Evolutionary conservation across 2,888 invertebrate species (phyloP).

Genomic region (Ypsolopha scabrella): DNA sequence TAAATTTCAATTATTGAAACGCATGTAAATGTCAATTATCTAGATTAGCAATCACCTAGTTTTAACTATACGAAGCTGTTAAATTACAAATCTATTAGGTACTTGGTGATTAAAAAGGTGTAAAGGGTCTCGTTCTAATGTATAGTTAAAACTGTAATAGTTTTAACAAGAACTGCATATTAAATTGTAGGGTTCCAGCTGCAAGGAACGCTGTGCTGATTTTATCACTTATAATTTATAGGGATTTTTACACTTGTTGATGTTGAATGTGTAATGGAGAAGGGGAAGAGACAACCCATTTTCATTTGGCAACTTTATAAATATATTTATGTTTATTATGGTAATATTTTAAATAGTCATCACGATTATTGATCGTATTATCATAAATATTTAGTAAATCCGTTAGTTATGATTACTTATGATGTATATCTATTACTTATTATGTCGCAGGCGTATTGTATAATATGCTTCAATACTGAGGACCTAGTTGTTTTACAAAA

Average conservation of each 20-base stretch:
- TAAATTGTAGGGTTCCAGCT: neutral
- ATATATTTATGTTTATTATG: neutral
- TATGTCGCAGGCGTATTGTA: too few relatives aligned
- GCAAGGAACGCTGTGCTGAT: neutral
- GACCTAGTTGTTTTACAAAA: too few relatives aligned
- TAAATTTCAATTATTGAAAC: neutral
- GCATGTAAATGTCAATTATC: neutral
- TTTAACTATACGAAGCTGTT: neutral
- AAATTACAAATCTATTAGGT: too few relatives aligned
- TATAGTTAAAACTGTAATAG: neutral
- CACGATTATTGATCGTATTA: too few relatives aligned
- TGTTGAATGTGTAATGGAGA: neutral
- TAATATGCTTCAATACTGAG: too few relatives aligned
- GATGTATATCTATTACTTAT: too few relatives aligned
- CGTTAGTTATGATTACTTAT: too few relatives aligned
- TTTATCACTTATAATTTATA: constrained; percentile 4
- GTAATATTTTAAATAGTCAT: too few relatives aligned
- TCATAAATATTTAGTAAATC: too few relatives aligned
- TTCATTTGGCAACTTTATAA: neutral
- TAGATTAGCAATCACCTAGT: neutral
- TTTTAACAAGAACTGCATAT: neutral
- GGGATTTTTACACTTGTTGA: neutral
- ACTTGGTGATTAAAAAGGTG: neutral
- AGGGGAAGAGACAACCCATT: constrained; percentile 1
- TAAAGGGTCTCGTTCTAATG: neutral